These are phyloP conservation scores for Volucella inflata DNA, from an alignment of 2,888 invertebrate species.

Conservation along the genomic window DNA sequence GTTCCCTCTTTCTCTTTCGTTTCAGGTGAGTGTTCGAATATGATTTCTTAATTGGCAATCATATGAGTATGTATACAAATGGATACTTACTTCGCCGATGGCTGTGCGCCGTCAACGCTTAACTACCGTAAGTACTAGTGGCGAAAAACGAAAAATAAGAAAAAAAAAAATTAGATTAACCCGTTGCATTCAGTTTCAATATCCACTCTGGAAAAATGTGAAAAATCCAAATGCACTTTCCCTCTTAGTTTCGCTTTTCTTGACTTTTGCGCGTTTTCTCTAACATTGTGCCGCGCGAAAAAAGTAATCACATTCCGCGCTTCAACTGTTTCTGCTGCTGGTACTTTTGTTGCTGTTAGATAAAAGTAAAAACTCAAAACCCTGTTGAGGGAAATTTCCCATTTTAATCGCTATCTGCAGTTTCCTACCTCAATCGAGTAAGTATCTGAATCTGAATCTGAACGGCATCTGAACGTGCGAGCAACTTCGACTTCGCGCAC, in stretches of 20 bases:
- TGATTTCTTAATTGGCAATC: slow-evolving; percentile 63
- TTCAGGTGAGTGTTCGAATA: slow-evolving; percentile 66
- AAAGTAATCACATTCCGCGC: slow-evolving; percentile 44
- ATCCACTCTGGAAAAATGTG: slow-evolving; percentile 44
- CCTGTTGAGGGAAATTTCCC: slow-evolving; percentile 44
- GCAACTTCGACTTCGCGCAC: not conserved
- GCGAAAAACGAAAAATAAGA: not conserved
- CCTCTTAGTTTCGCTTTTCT: slow-evolving; percentile 74
- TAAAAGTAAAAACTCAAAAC: slow-evolving; percentile 45
- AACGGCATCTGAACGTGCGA: too few species aligned
- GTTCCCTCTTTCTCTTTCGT: slow-evolving; percentile 48
- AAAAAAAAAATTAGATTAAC: slow-evolving; percentile 12
- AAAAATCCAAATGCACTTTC: slow-evolving; percentile 71
- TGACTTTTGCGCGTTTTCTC: slow-evolving; percentile 66
- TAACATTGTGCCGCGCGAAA: slow-evolving; percentile 38
- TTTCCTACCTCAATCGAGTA: slow-evolving; percentile 31
- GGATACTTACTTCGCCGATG: slow-evolving; percentile 34
- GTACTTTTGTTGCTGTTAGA: slow-evolving; percentile 7
- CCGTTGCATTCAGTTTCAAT: slow-evolving; percentile 2
- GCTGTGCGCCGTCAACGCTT: slow-evolving; percentile 18
- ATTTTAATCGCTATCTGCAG: slow-evolving; percentile 55
- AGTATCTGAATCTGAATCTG: too few species aligned
- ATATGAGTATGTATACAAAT: too few species aligned
- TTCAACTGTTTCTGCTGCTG: slow-evolving; percentile 2
- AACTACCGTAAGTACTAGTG: slow-evolving; percentile 19